Conservation (phyloP, 64 coral and sea anemone species). For the Hydrozoanthus tunicans region DNA sequence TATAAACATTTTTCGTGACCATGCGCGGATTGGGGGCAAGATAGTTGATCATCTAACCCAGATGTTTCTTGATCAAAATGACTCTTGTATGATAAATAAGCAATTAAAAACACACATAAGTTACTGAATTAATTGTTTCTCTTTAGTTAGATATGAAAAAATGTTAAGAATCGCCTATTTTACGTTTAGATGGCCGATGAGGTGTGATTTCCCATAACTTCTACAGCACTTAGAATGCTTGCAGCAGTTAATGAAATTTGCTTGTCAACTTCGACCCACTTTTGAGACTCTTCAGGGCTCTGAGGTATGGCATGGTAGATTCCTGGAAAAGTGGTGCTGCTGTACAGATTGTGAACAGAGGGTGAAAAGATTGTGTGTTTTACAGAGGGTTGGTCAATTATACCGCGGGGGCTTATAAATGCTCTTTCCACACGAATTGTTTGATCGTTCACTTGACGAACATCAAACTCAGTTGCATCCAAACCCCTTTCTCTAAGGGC, state of each 20-base stretch:
- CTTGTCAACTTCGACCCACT: constrained; percentile 36
- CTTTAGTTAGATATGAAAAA: not conserved
- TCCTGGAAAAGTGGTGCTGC: constrained; percentile 34
- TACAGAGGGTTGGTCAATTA: constrained; percentile 1
- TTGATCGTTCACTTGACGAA: constrained; percentile 47
- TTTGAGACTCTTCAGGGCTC: not conserved
- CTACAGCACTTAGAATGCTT: constrained; percentile 46
- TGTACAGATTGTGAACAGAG: constrained; percentile 34
- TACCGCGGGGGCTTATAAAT: constrained; percentile 39
- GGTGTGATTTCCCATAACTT: constrained; percentile 12
- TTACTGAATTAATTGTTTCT: not conserved
- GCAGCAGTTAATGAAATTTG: constrained; percentile 35
- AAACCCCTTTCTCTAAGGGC: not conserved
- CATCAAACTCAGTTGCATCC: not conserved
- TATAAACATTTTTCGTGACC: too few relatives aligned
- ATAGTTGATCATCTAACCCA: too few relatives aligned
- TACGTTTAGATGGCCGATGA: not conserved
- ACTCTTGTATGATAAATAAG: too few relatives aligned
- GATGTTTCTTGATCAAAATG: too few relatives aligned
- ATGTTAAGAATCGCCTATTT: not conserved
- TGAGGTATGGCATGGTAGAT: constrained; percentile 16
- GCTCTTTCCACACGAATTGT: constrained; percentile 52
- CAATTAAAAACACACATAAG: too few relatives aligned
- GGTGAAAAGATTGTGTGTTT: constrained; percentile 46
- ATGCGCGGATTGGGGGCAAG: too few relatives aligned